phyloP scores from a whole-genome alignment of 1,140 invertebrate genomes.

The Diabrotica virgifera region DNA sequence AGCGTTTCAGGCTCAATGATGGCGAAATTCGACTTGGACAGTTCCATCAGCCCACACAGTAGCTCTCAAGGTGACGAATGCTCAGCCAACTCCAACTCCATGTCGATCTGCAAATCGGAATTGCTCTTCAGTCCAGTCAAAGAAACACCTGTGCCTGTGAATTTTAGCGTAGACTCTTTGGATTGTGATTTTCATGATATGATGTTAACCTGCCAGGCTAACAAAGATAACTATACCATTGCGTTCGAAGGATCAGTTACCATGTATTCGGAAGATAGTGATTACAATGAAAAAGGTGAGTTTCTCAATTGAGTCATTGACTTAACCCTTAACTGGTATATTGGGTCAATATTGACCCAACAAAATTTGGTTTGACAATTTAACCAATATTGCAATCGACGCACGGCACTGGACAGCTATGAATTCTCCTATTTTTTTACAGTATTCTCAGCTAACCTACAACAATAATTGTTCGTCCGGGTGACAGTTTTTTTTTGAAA shows the following conservation, averaged over 20 bases:
- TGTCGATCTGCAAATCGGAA: conserved; percentile 87
- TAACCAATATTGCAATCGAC: too few relatives aligned
- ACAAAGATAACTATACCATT: conserved; percentile 93
- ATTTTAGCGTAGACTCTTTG: conserved; percentile 86
- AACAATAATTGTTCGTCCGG: too few relatives aligned
- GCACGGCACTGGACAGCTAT: too few relatives aligned
- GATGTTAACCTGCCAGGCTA: conserved; percentile 83
- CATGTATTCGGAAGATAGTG: conserved; percentile 81
- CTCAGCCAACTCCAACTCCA: conserved; percentile 68
- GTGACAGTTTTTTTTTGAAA: too few relatives aligned
- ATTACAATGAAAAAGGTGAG: conserved; percentile 65
- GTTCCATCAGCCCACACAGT: conserved; percentile 67
- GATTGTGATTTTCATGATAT: conserved; percentile 84
- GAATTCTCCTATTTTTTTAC: too few relatives aligned
- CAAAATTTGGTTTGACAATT: too few relatives aligned
- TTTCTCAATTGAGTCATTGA: too few relatives aligned
- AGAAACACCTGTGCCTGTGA: conserved; percentile 67
- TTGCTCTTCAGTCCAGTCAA: conserved; percentile 88
- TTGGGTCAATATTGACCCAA: too few relatives aligned
- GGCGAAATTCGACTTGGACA: conserved; percentile 75
- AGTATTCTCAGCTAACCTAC: too few relatives aligned
- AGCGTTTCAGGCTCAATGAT: conserved; percentile 78
- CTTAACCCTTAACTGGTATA: too few relatives aligned
- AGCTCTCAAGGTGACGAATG: conserved; percentile 75
- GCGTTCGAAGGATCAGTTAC: conserved; percentile 87